A percentile compares a stretch with the other conserved stretches of the same genome.
These are phyloP conservation scores for Elephas maximus DNA, from an alignment of 2,113 vertebrate genomes.

Conservation along the genomic window DNA sequence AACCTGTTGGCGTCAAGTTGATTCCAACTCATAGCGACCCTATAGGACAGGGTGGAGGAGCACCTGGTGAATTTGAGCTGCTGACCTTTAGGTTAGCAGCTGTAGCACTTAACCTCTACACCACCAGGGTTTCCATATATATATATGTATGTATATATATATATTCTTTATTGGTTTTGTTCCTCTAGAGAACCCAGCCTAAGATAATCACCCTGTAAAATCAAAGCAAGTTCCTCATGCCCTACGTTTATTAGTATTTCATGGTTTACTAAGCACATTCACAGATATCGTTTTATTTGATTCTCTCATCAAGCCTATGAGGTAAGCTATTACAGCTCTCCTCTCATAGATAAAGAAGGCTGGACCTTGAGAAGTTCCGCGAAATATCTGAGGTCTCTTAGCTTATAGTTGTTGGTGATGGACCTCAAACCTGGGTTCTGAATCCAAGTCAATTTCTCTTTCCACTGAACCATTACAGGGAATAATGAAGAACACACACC, in stretches of 20 bases:
- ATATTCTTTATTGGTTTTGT: background rate
- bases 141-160: background rate
- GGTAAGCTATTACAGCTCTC: background rate
- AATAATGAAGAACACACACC: background rate
- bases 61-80: too few relatives aligned
- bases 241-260: conserved; percentile 8
- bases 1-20: too few relatives aligned
- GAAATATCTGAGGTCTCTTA: background rate
- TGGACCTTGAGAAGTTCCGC: background rate
- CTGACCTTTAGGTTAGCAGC: too few relatives aligned
- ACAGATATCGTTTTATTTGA: background rate
- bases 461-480: background rate
- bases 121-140: background rate
- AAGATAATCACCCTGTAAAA: conserved; percentile 30
- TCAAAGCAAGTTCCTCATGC: conserved; percentile 2
- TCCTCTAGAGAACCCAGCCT: background rate
- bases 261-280: background rate
- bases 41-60: too few relatives aligned
- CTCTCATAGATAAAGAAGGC: background rate
- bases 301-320: conserved; percentile 7
- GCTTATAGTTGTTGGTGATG: background rate
- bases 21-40: too few relatives aligned
- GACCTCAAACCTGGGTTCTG: background rate
- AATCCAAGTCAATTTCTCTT: background rate
- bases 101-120: too few relatives aligned